phyloP scores from a whole-genome alignment of 2,888 invertebrate genomes.

The Drosophila falleni region DNA sequence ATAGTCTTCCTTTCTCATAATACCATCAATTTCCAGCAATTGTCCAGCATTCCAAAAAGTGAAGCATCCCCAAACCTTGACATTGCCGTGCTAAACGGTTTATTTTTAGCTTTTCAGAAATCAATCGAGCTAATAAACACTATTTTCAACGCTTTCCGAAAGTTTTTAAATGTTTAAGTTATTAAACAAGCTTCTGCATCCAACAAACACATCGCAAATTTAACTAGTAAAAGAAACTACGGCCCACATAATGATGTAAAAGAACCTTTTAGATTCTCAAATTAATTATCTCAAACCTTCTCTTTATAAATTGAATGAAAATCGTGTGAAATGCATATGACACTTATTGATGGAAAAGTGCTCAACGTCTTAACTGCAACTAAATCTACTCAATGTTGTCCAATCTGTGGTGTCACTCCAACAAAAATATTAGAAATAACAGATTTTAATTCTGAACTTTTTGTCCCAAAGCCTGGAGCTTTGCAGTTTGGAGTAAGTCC shows the following conservation, averaged over 20 bases:
- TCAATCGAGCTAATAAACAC: too few species aligned
- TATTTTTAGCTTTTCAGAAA: too few species aligned
- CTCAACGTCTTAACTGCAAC: neutral
- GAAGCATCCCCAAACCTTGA: too few species aligned
- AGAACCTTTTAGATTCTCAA: conserved; percentile 4
- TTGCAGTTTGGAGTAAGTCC: conserved; percentile 11
- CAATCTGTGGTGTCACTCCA: conserved; percentile 16
- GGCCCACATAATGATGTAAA: conserved; percentile 8
- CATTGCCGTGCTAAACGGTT: too few species aligned
- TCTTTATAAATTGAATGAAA: neutral
- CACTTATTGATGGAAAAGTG: conserved; percentile 8
- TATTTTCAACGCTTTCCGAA: too few species aligned
- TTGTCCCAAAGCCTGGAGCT: conserved; percentile 1
- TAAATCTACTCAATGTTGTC: conserved; percentile 26
- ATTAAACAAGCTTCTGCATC: too few species aligned
- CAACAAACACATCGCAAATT: too few species aligned
- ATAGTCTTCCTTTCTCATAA: too few species aligned
- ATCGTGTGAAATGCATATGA: conserved; percentile 10
- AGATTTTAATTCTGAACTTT: too few species aligned
- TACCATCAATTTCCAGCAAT: too few species aligned
- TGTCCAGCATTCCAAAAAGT: too few species aligned
- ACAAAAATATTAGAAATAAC: conserved; percentile 9
- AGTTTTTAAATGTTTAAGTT: too few species aligned
- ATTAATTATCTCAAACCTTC: conserved; percentile 1
- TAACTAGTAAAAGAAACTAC: neutral